phyloP scores from a whole-genome alignment of 2,113 vertebrate genomes.

The Capreolus pygargus region DNA sequence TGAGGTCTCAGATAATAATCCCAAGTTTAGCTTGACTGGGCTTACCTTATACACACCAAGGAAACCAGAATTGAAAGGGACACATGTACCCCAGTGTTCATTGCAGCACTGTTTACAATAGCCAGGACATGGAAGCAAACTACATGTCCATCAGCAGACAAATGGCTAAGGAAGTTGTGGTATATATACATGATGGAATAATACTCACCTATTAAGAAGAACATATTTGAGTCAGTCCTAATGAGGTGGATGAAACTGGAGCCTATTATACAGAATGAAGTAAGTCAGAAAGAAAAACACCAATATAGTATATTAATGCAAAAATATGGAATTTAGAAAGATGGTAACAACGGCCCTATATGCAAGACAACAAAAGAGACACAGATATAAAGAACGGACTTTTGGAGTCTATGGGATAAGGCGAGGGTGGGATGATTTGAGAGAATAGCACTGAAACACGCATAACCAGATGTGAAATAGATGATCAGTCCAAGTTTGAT shows the following conservation, averaged over 20 bases:
- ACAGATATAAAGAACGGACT: not conserved
- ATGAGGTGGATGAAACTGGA: not conserved
- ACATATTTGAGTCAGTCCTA: not conserved
- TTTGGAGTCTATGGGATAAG: not conserved
- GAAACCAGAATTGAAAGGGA: not conserved
- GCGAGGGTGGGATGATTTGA: not conserved
- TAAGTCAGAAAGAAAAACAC: not conserved
- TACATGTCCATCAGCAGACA: not conserved
- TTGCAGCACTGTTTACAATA: not conserved
- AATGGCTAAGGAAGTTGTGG: not conserved
- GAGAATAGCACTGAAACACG: not conserved
- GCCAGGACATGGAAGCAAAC: not conserved
- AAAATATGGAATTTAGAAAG: not conserved
- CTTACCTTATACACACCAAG: not conserved
- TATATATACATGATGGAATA: not conserved
- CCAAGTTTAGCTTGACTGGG: not conserved
- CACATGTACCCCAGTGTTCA: not conserved
- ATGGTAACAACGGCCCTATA: not conserved
- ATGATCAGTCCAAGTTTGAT: not conserved
- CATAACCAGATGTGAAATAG: not conserved
- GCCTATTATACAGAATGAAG: not conserved
- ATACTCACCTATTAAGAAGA: not conserved
- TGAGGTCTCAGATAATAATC: not conserved
- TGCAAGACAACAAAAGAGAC: not conserved
- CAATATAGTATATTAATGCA: not conserved